Evolutionary conservation across 2,797 vertebrate genomes (phyloP), one percentile per base, ranked within the genome.

Genomic region (Tarsius wallacei): DNA sequence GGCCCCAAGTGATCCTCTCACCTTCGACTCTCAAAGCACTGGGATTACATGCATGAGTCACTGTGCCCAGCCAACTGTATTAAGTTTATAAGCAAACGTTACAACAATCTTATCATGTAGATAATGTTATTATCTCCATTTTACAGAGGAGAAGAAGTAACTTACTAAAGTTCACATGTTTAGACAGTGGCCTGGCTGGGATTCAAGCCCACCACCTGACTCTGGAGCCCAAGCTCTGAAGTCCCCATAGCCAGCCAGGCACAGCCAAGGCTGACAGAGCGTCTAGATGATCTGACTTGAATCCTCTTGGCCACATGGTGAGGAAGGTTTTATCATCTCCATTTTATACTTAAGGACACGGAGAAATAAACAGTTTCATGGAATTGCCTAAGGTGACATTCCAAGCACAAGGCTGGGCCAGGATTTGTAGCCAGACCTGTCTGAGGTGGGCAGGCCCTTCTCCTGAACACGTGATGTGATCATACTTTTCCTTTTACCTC

Each of bases 221-320:
- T 16, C 61, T 5, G 7, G n/a, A 53, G 42, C 36, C 81, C 36
- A 21, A 36, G 14, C 36, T 71, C 63, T 24, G 13, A 53, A 14
- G 33, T 31, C 4, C 28, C 1, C 28, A 51, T 1, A n/a, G 28
- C 55, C 1, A 2, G 21, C n/a, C 55, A 53, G 63, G 24, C 31
- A 12, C 0, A 57, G 76, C 31, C n/a, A 7, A 2, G 13, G 28
- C 0, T 13, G 42, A 19, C 0, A 5, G 14, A 87, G 57, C 1
- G 3, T 15, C 4, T 0, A 13, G 68, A 28, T 7, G 0, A 1
- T n/a, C 7, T 66, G 0, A 77, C 7, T 22, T 1, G 21, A 78
- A 66, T 93, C 28, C 26, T 49, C 36, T 53, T 2, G n/a, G 80
- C 42, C 15, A 55, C 31, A 13, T 16, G 15, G 10, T 11, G 33